Evolutionary conservation across 2,797 vertebrate species (phyloP), one percentile per base, ranked within the genome.

Genomic region (Saxicola maurus): DNA sequence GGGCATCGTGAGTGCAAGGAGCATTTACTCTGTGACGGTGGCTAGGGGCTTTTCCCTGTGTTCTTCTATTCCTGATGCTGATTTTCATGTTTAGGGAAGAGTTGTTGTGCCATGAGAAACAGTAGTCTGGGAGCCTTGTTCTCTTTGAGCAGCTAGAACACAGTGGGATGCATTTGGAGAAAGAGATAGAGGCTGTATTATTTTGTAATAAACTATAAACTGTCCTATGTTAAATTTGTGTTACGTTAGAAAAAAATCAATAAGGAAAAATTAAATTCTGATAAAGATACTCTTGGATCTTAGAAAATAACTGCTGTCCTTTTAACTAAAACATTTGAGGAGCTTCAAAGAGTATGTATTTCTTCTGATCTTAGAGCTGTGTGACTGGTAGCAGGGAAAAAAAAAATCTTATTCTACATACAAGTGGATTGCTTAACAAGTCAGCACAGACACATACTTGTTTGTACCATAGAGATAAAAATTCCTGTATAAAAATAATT

Each of bases 401-500:
- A 96, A 96, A 96, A 97, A 97, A 97, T 95, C 96, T 96, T 97
- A 97, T 97, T 97, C 96, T 97, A 96, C 96, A 97, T 98, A 97
- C 96, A 97, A 98, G 97, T 98, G 97, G 96, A 97, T 97, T 97
- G 96, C 96, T 97, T 98, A 98, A 98, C 97, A 98, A 97, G 97
- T 97, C 97, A 97, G 97, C 96, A 96, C 96, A 97, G 97, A 97
- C 97, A 97, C 94, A 95, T 97, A 97, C 97, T 98, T 98, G 97
- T 98, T 98, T 98, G 97, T 97, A 97, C 96, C 97, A 97, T 97
- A 97, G 96, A 97, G 97, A 97, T 98, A 97, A 97, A 97, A 98
- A 97, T 97, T 97, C 96, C 96, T 97, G 96, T 97, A 97, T 97
- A 97, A 98, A 97, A 98, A 98, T 98, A 97, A 98, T 98, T 97